Conservation (phyloP, 1,140 invertebrate species). For the Bilobella aurantiaca region DNA sequence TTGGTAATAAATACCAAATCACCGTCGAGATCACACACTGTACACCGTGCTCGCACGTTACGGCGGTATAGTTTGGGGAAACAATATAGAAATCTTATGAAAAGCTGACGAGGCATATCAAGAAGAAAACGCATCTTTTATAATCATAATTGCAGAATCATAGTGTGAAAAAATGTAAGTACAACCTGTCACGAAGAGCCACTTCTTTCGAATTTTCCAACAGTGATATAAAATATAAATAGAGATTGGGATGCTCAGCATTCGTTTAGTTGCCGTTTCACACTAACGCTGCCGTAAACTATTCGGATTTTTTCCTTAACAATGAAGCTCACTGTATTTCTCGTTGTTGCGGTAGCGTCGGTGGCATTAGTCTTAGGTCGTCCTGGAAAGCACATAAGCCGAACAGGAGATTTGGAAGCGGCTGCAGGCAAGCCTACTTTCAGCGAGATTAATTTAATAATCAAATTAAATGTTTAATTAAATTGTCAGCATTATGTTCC, state of each 20-base stretch:
- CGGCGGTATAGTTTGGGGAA: no score
- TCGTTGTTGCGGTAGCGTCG: neutral
- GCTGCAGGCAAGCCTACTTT: neutral
- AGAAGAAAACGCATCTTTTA: neutral
- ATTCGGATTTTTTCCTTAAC: neutral
- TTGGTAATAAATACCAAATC: no score
- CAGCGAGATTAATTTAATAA: neutral
- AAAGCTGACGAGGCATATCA: neutral
- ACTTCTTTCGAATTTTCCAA: no score
- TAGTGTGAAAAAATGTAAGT: no score
- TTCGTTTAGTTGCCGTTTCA: neutral
- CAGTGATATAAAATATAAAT: no score
- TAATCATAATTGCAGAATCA: no score
- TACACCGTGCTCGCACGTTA: no score
- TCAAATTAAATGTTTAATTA: neutral
- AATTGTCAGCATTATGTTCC: no score
- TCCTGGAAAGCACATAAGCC: neutral
- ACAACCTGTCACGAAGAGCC: no score
- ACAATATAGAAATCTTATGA: neutral
- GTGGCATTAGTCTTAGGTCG: neutral
- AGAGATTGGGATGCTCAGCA: no score
- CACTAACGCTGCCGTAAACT: no score
- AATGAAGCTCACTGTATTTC: neutral
- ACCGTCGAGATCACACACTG: no score
- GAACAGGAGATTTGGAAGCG: neutral